Evolutionary conservation across 2,797 vertebrate genomes (phyloP), one percentile per base, ranked within the genome.

Genomic region (Urocyon cinereoargenteus): DNA sequence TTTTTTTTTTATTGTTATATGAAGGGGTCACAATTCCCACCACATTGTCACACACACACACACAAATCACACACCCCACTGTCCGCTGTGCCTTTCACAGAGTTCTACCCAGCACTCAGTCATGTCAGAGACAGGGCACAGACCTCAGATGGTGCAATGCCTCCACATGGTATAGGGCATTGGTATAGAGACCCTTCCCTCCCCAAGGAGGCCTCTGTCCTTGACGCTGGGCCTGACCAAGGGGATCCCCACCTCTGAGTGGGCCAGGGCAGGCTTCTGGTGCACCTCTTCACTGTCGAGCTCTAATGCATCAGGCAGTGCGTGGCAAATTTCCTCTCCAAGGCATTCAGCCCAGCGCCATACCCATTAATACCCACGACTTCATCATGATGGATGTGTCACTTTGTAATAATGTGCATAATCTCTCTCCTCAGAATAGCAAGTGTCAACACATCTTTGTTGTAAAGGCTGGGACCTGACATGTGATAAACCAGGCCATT

Each of bases 361-460:
- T 28, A 34, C 2, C 85, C 89, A 90, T 73, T 83, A 84, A 73
- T 92, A 75, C 40, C 36, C 55, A 79, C 0, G 10, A 73, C 26
- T 70, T 88, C 49, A 49, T 5, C 36, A 91, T 86, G 97, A 97
- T 19, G 31, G 88, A 95, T 96, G 93, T 91, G 81, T 57, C 62
- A 53, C 31, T n/a, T n/a, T 90, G 79, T 62, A 92, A 97, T 93
- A 92, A 97, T 31, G 81, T 94, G 82, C 31, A 24, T 88, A 84
- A 95, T 91, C 94, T 89, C 96, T 97, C 93, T 94, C 85, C 88
- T 97, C 73, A 75, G 97, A 97, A 92, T 77, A 86, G 94, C 55
- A 45, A 84, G 61, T 90, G 91, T 93, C 92, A 90, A 94, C 81
- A 78, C 3, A 36, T 93, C 91, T 45, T 55, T 89, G 84, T 91